Evolutionary conservation across 2,888 invertebrate species (phyloP).

Genomic region (Mechanitis messenoides): DNA sequence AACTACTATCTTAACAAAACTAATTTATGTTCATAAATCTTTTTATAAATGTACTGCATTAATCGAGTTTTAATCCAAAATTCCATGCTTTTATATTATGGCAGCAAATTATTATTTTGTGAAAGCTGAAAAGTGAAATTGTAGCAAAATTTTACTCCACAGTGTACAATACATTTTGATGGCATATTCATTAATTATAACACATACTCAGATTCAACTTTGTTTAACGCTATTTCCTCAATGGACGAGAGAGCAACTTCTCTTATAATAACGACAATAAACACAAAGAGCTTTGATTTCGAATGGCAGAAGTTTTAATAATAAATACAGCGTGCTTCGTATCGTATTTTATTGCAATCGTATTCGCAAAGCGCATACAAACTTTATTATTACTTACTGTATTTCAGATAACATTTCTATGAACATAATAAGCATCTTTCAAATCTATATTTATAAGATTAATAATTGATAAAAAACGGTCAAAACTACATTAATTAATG

Average conservation of each 20-base stretch:
- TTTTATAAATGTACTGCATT: too few species aligned
- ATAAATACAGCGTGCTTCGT: slow-evolving; percentile 1
- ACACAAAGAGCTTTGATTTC: background rate
- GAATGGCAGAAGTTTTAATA: slow-evolving; percentile 2
- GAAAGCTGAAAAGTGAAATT: too few species aligned
- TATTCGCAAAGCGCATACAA: background rate
- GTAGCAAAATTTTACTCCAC: too few species aligned
- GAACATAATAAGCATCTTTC: background rate
- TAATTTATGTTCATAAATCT: too few species aligned
- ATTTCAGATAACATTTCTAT: background rate
- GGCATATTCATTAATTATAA: too few species aligned
- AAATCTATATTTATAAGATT: background rate
- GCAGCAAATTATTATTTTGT: too few species aligned
- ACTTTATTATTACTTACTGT: background rate
- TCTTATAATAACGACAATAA: background rate
- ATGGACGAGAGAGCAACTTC: background rate
- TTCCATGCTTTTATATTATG: too few species aligned
- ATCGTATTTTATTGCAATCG: background rate
- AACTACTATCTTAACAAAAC: too few species aligned
- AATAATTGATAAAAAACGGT: background rate
- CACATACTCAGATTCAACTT: background rate
- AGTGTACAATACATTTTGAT: too few species aligned
- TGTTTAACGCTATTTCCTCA: background rate
- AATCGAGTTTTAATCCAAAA: too few species aligned
- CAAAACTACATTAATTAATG: too few species aligned